phyloP scores from a whole-genome alignment of 2,113 vertebrate species.

The Phainopepla nitens region DNA sequence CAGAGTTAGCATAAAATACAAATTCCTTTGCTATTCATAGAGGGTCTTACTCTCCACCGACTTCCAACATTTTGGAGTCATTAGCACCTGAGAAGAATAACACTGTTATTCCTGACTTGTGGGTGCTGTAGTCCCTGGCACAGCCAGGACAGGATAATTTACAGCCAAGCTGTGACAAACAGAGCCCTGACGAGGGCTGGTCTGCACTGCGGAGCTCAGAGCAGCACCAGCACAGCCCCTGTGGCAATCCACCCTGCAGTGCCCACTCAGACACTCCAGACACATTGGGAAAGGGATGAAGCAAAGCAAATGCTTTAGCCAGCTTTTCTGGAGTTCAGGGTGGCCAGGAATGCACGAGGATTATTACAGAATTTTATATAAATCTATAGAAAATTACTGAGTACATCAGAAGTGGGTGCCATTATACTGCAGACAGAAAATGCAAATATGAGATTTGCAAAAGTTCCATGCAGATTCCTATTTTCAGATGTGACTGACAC shows the following conservation, averaged over 20 bases:
- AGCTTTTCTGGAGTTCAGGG: background rate
- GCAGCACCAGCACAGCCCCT: background rate
- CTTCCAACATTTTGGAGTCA: background rate
- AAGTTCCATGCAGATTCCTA: background rate
- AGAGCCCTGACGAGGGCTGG: too few species aligned
- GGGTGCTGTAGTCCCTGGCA: background rate
- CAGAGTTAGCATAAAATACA: constrained; percentile 62
- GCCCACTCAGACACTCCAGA: background rate
- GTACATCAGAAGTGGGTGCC: background rate
- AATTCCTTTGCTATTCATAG: constrained; percentile 51
- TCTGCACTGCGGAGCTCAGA: background rate
- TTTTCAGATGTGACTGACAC: background rate
- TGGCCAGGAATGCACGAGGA: background rate
- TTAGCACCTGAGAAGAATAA: constrained; percentile 16
- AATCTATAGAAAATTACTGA: background rate
- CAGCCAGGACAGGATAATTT: background rate
- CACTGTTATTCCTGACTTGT: background rate
- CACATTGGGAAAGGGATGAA: background rate
- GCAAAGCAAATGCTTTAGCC: background rate
- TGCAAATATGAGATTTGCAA: background rate
- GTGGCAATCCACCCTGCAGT: background rate
- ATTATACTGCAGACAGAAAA: background rate
- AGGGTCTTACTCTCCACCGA: background rate
- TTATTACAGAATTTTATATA: background rate
- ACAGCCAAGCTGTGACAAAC: background rate